Conservation (phyloP, 2,888 invertebrate genomes). For the Timandra comae region DNA sequence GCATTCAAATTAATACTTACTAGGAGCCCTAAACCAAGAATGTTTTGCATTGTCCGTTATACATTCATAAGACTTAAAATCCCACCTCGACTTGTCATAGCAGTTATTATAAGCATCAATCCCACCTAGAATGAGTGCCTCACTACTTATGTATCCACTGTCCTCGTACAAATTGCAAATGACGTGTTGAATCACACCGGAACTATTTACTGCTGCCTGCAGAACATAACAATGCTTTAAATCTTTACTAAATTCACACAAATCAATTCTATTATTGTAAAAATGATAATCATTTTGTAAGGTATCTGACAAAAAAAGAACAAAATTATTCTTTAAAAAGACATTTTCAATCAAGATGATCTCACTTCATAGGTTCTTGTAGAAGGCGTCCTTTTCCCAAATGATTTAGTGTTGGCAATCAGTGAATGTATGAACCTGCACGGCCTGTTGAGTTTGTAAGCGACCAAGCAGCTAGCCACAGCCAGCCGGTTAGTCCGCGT, state of each 20-base stretch:
- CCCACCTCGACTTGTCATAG: slow-evolving; percentile 36
- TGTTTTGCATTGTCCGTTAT: slow-evolving; percentile 46
- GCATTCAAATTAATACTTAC: slow-evolving; percentile 21
- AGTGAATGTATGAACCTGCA: slow-evolving; percentile 80
- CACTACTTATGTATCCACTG: slow-evolving; percentile 53
- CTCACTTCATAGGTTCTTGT: slow-evolving; percentile 65
- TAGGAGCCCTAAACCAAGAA: slow-evolving; percentile 43
- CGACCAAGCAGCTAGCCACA: slow-evolving; percentile 80
- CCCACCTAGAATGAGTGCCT: slow-evolving; percentile 23
- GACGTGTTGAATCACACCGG: slow-evolving; percentile 70
- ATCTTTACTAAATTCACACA: background rate
- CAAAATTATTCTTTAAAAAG: too few relatives aligned
- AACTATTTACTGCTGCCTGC: slow-evolving; percentile 41
- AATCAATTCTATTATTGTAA: background rate
- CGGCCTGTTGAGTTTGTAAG: slow-evolving; percentile 76
- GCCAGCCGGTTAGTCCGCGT: slow-evolving; percentile 73
- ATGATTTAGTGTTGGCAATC: slow-evolving; percentile 77
- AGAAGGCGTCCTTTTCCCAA: slow-evolving; percentile 72
- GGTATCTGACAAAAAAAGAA: too few relatives aligned
- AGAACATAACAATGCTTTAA: slow-evolving; percentile 1
- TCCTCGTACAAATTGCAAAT: slow-evolving; percentile 66
- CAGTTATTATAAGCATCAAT: slow-evolving; percentile 29
- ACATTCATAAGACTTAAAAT: slow-evolving; percentile 32
- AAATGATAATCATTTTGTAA: too few relatives aligned
- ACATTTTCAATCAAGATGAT: too few relatives aligned